These are phyloP conservation scores for Microcebus griseorufus DNA, from an alignment of 2,113 vertebrate genomes.

Conservation along the genomic window DNA sequence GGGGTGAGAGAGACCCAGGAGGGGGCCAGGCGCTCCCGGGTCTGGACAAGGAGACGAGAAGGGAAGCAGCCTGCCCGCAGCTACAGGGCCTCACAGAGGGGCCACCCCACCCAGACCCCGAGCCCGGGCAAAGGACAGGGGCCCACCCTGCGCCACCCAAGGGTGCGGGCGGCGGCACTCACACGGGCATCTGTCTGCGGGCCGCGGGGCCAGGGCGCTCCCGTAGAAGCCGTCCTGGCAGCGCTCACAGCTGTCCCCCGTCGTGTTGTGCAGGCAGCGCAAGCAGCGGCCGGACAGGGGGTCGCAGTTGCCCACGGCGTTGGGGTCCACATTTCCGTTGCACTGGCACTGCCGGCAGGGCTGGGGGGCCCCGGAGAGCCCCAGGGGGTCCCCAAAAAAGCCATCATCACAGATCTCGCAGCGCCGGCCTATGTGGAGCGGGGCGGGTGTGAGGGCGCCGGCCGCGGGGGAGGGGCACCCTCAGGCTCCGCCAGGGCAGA, in stretches of 20 bases:
- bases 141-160: fast-evolving
- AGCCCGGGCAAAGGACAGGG: not conserved
- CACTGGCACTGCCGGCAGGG: conserved; percentile 91
- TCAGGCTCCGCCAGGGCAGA: fast-evolving
- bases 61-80: not conserved
- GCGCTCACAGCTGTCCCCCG: conserved; percentile 88
- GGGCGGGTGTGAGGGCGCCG: fast-evolving
- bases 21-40: not conserved
- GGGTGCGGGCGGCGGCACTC: conserved; percentile 42
- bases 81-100: not conserved
- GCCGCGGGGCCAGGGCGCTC: conserved; percentile 79
- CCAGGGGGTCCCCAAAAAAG: conserved; percentile 93
- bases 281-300: conserved; percentile 89
- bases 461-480: not conserved
- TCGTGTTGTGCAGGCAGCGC: conserved; percentile 91
- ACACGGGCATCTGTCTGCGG: conserved; percentile 87
- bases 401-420: conserved; percentile 95
- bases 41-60: not conserved
- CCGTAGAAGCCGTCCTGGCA: conserved; percentile 91
- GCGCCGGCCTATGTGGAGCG: conserved; percentile 85
- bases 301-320: conserved; percentile 92
- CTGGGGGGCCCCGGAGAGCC: conserved; percentile 81
- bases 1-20: not conserved
- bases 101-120: not conserved
- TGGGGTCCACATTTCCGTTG: conserved; percentile 90